phyloP scores from a whole-genome alignment of 2,113 vertebrate genomes.

The Pelobates fuscus region DNA sequence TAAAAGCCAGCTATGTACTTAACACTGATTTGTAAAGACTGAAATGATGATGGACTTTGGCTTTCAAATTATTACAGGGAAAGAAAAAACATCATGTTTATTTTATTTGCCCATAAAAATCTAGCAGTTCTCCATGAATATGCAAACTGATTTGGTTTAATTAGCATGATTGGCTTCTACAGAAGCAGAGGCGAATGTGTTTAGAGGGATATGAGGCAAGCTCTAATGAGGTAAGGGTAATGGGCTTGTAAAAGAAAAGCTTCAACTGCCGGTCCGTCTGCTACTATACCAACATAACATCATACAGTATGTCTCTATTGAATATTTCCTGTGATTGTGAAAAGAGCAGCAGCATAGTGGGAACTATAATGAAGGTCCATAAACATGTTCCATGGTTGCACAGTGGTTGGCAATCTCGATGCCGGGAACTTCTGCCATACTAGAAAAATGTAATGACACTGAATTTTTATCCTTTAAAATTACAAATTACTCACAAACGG shows the following conservation, averaged over 20 bases:
- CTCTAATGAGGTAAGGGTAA: conserved; percentile 77
- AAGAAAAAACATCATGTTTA: conserved; percentile 69
- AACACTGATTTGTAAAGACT: conserved; percentile 47
- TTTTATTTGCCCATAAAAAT: conserved; percentile 74
- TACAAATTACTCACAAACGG: no score
- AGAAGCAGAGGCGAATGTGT: conserved; percentile 65
- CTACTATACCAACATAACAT: conserved; percentile 44
- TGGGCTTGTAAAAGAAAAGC: conserved; percentile 66
- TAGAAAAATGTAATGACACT: not conserved
- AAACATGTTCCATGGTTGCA: conserved; percentile 29
- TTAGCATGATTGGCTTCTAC: conserved; percentile 76
- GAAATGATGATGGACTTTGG: conserved; percentile 47
- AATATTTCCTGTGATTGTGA: conserved; percentile 41
- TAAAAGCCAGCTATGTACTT: conserved; percentile 49
- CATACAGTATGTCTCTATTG: conserved; percentile 48
- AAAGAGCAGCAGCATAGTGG: conserved; percentile 13
- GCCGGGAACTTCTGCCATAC: not conserved
- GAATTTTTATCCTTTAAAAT: no score
- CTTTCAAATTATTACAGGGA: conserved; percentile 51
- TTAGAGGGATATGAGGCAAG: conserved; percentile 66
- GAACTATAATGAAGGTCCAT: conserved; percentile 27
- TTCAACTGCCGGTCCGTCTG: conserved; percentile 62
- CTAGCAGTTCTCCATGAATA: conserved; percentile 74
- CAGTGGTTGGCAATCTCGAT: conserved; percentile 29
- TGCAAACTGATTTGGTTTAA: conserved; percentile 74